Base-by-base conservation (phyloP, 1,140 invertebrate species). In the Yoshiicerus persimilis region DNA sequence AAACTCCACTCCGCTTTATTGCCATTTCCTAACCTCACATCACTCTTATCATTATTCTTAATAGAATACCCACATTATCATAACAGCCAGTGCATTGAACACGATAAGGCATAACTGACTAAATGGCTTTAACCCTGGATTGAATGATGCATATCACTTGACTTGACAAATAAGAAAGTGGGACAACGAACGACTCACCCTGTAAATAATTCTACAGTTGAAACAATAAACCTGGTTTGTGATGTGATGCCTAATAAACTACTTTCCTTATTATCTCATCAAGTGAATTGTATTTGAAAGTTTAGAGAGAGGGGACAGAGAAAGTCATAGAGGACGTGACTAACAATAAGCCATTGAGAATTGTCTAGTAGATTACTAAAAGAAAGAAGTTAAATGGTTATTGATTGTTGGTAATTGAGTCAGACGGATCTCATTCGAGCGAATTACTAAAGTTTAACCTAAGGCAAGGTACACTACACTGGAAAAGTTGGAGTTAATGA, bases 321-420 rank as follows among this genome's bases (percentile, higher is more conserved):
- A 13, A 41, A 5, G 30, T 30, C 13, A 30, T 41, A 8, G 39
- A 41, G 8, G 39, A 41, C 4, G 30, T 30, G 30, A 30, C 66
- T 70, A 70, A 6, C 66, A 30, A 70, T 70, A 70, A 30, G 47
- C 41, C 41, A 47, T 27, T 9, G 62, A 27, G 23, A 66, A 30
- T 66, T 66, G 11, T 30, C 27, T 4, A 70, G 34, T 23, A 80
- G 75, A 36, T 32, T 34, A 80, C 27, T 80, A 32, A 80, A 80
- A 80, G 75, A 36, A 80, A 80, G 75, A 80, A 80, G 75, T 80
- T 80, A 80, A 80, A 80, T 80, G 75, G 75, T 80, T 80, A 80
- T 80, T 80, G 75, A 80, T 80, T 80, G 75, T 34, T 80, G 23
- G 75, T 80, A 80, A 80, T 80, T 80, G 75, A 80, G 75, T 80